phyloP scores from a whole-genome alignment of 2,797 vertebrate genomes.

The Labroides dimidiatus region DNA sequence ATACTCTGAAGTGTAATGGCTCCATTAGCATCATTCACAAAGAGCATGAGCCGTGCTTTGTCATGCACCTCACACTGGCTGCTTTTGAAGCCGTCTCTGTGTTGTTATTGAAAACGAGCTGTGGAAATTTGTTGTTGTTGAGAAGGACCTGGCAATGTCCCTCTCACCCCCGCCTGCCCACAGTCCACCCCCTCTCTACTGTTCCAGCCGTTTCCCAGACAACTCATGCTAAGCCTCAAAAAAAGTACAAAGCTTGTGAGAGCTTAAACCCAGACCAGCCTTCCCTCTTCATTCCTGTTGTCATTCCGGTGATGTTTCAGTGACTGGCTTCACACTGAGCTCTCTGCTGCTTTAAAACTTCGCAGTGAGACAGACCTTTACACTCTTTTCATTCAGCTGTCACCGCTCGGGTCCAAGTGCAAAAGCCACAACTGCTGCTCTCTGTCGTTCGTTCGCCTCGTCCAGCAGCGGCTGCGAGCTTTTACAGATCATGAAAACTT shows the following conservation, averaged over 20 bases:
- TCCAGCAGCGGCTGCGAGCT: background rate
- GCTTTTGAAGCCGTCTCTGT: constrained; percentile 20
- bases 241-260: constrained; percentile 37
- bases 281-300: background rate
- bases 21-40: constrained; percentile 32
- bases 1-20: background rate
- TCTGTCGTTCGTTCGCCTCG: background rate
- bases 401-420: constrained; percentile 34
- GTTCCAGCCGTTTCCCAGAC: constrained; percentile 57
- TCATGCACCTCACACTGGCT: constrained; percentile 39
- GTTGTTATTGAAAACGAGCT: constrained; percentile 53
- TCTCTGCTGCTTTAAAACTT: background rate
- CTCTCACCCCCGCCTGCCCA: constrained; percentile 39
- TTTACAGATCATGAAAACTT: background rate
- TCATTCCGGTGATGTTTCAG: constrained; percentile 6
- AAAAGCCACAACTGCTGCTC: constrained; percentile 1
- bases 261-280: constrained; percentile 1
- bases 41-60: constrained; percentile 37
- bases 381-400: constrained; percentile 33
- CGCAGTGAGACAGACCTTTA: constrained; percentile 78
- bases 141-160: constrained; percentile 44
- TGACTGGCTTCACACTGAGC: constrained; percentile 8
- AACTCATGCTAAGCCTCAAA: constrained; percentile 41
- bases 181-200: constrained; percentile 35
- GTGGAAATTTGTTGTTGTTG: constrained; percentile 45